These are phyloP conservation scores for Steinernema feltiae DNA, from an alignment of 1,140 invertebrate species.

Conservation along the genomic window DNA sequence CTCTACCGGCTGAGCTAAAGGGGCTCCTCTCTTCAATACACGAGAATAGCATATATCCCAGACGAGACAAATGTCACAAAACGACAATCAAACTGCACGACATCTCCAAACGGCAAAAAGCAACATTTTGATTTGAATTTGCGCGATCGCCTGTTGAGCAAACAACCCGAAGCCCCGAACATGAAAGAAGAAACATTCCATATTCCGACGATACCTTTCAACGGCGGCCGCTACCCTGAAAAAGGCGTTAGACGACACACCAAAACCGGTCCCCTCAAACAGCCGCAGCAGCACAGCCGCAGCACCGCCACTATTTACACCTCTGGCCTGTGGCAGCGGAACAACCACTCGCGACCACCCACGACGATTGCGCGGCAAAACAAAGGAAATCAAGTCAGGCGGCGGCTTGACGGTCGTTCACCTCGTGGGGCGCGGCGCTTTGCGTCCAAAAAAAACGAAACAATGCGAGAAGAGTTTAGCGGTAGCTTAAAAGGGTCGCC, in stretches of 20 bases:
- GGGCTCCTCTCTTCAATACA: no score
- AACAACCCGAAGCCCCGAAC: background rate
- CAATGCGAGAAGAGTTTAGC: background rate
- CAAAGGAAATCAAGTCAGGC: background rate
- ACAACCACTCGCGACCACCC: background rate
- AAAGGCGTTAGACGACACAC: background rate
- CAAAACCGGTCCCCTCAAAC: background rate
- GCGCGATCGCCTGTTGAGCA: background rate
- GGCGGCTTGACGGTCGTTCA: background rate
- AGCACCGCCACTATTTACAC: background rate
- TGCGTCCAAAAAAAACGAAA: background rate
- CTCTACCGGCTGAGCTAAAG: no score
- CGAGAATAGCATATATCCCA: no score
- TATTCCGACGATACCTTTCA: background rate
- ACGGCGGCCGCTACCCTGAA: background rate
- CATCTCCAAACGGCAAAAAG: slow-evolving; percentile 4
- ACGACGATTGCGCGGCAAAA: background rate
- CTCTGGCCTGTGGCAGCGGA: no score
- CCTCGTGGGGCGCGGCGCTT: background rate
- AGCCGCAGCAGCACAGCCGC: no score
- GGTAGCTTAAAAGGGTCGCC: background rate
- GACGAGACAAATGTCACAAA: no score
- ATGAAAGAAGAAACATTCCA: background rate
- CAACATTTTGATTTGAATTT: background rate
- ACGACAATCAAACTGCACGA: slow-evolving; percentile 1